A percentile compares a stretch with the other conserved stretches of the same genome.
Evolutionary conservation across 2,113 vertebrate species (phyloP).

Genomic region (Pedionomus torquatus): DNA sequence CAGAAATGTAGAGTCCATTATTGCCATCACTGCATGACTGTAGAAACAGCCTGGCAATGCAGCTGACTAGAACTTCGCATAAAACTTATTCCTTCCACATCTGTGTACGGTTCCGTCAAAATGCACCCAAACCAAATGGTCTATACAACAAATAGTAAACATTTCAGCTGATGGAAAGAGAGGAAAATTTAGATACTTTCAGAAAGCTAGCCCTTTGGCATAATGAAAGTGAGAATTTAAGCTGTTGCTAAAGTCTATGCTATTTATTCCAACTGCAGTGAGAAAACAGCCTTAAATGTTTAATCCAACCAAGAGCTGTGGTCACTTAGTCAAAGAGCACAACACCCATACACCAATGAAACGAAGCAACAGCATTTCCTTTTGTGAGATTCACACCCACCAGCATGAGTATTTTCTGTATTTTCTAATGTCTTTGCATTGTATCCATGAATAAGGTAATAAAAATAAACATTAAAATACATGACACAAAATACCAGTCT

Average conservation of each 20-base stretch:
- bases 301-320: neutral
- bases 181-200: neutral
- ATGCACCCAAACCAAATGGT: neutral
- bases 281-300: neutral
- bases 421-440: neutral
- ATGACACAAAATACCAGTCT: neutral
- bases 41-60: neutral
- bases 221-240: neutral
- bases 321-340: neutral
- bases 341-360: neutral
- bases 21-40: neutral
- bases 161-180: neutral
- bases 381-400: neutral
- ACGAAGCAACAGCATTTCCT: neutral
- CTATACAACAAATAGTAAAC: neutral
- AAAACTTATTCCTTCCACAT: neutral
- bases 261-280: neutral
- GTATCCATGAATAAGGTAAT: neutral
- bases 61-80: neutral
- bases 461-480: neutral
- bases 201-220: neutral
- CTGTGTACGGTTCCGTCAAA: neutral
- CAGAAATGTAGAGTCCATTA: neutral
- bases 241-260: neutral
- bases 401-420: neutral